These are phyloP conservation scores for Latrodectus hesperus DNA, from an alignment of 2,888 invertebrate species.

Conservation along the genomic window DNA sequence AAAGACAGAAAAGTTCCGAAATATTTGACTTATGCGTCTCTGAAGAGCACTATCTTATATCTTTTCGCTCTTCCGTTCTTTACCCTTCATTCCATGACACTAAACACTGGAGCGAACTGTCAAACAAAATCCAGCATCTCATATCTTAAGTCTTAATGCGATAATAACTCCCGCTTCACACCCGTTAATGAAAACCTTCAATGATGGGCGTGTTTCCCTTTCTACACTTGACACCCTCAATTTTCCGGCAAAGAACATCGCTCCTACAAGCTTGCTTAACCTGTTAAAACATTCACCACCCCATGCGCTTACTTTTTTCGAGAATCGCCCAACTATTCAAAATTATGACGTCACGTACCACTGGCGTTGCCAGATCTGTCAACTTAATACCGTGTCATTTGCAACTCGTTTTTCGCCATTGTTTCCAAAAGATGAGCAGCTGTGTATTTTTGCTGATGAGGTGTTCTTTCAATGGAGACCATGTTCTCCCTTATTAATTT, in stretches of 20 bases:
- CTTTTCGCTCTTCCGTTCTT: too few relatives aligned
- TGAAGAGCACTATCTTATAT: too few relatives aligned
- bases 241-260: slow-evolving; percentile 10
- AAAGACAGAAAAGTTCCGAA: too few relatives aligned
- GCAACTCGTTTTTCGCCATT: slow-evolving; percentile 10
- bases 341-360: slow-evolving; percentile 61
- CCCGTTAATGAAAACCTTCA: slow-evolving; percentile 17
- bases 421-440: slow-evolving; percentile 33
- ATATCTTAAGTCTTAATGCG: background rate
- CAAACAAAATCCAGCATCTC: too few relatives aligned
- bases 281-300: background rate
- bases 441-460: slow-evolving; percentile 16
- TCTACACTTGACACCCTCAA: slow-evolving; percentile 17
- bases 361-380: slow-evolving; percentile 32
- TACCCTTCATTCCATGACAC: too few relatives aligned
- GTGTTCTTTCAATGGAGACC: slow-evolving; percentile 1
- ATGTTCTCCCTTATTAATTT: slow-evolving; percentile 48
- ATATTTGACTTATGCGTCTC: too few relatives aligned
- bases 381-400: slow-evolving; percentile 59
- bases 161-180: background rate
- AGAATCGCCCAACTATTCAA: background rate
- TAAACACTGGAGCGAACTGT: too few relatives aligned
- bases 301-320: background rate
- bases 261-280: background rate
- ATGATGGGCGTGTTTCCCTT: slow-evolving; percentile 15